A percentile compares a stretch with the other conserved stretches of the same genome.
Conservation (phyloP, 1,140 invertebrate species). For the Drosophila ironensis region DNA sequence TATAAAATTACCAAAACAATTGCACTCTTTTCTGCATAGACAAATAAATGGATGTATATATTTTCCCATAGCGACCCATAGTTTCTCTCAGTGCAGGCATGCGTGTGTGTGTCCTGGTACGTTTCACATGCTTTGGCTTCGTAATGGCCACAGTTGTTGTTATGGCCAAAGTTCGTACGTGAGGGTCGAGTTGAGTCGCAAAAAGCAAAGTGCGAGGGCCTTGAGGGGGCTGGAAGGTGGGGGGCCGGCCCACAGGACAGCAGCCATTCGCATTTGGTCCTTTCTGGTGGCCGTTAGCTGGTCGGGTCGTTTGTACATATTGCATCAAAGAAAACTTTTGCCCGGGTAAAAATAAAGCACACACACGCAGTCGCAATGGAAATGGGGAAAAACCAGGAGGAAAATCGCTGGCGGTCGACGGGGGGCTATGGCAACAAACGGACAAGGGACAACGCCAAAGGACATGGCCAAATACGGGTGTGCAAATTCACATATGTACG, state of each 20-base stretch:
- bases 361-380: slow-evolving; percentile 63
- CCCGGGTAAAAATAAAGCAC: slow-evolving; percentile 57
- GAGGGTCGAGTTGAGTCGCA: slow-evolving; percentile 65
- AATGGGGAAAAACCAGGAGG: slow-evolving; percentile 39
- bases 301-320: slow-evolving; percentile 72
- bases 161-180: slow-evolving; percentile 80
- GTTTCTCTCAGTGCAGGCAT: slow-evolving; percentile 4
- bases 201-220: slow-evolving; percentile 6
- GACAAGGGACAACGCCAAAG: slow-evolving; percentile 45
- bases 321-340: slow-evolving; percentile 76
- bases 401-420: slow-evolving; percentile 13
- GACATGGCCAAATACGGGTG: slow-evolving; percentile 26
- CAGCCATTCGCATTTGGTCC: slow-evolving; percentile 42
- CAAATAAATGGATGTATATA: no score
- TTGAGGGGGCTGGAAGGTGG: neutral
- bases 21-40: no score
- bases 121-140: slow-evolving; percentile 59
- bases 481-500: slow-evolving; percentile 15
- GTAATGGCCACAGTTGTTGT: slow-evolving; percentile 80
- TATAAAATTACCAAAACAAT: no score
- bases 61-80: neutral
- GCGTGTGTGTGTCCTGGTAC: slow-evolving; percentile 27
- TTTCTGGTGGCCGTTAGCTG: slow-evolving; percentile 49
- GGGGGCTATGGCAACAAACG: slow-evolving; percentile 35
- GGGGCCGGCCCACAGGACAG: slow-evolving; percentile 27